Conservation (phyloP, 2,888 invertebrate species). For the Helobdella robusta region DNA sequence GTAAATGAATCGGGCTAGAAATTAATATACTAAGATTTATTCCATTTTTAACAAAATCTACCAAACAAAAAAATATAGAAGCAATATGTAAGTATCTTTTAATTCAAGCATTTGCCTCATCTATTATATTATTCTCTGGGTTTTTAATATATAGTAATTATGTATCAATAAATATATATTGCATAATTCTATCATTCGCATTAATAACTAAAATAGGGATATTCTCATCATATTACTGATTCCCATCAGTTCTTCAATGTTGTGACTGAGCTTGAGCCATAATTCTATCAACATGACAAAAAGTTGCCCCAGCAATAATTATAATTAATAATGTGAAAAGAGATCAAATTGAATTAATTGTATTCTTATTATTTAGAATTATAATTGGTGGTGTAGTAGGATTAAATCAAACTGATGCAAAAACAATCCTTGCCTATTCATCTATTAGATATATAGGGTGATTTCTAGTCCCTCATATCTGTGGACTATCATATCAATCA, state of each 20-base stretch:
- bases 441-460: slow-evolving; percentile 37
- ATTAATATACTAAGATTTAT: slow-evolving; percentile 35
- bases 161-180: neutral
- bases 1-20: slow-evolving; percentile 34
- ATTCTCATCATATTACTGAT: slow-evolving; percentile 33
- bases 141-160: slow-evolving; percentile 17
- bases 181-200: neutral
- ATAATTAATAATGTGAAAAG: slow-evolving; percentile 17
- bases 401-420: slow-evolving; percentile 30
- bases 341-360: neutral
- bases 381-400: slow-evolving; percentile 33
- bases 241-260: slow-evolving; percentile 32
- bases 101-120: slow-evolving; percentile 32
- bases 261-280: slow-evolving; percentile 28
- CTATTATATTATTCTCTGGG: slow-evolving; percentile 25
- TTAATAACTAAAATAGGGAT: slow-evolving; percentile 31
- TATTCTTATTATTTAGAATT: slow-evolving; percentile 12
- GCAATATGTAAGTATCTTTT: slow-evolving; percentile 36
- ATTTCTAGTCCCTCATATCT: slow-evolving; percentile 23
- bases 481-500: slow-evolving; percentile 4
- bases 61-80: slow-evolving; percentile 32
- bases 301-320: slow-evolving; percentile 28
- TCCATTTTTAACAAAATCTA: slow-evolving; percentile 30
- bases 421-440: slow-evolving; percentile 34
- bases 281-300: slow-evolving; percentile 31